Conservation (phyloP, 2,797 vertebrate species). For the Bovichtus variegatus region DNA sequence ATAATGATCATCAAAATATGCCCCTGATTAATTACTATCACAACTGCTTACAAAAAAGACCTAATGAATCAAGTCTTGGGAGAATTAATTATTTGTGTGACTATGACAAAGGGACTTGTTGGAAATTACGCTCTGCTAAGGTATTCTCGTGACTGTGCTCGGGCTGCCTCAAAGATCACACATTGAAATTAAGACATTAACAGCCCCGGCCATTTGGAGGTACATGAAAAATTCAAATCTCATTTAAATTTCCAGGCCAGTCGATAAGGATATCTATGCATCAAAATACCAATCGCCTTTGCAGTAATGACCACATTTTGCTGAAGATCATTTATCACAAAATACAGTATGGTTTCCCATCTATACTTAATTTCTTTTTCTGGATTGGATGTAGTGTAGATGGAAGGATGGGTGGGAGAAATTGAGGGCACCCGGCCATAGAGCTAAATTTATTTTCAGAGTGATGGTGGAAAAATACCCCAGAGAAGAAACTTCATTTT, state of each 20-base stretch:
- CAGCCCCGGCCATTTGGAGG: slow-evolving; percentile 72
- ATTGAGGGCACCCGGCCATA: slow-evolving; percentile 46
- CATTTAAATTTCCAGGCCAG: slow-evolving; percentile 78
- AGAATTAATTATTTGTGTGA: slow-evolving; percentile 65
- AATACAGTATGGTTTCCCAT: slow-evolving; percentile 60
- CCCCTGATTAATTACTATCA: slow-evolving; percentile 54
- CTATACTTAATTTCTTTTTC: slow-evolving; percentile 51
- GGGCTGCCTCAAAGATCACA: slow-evolving; percentile 62
- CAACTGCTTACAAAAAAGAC: slow-evolving; percentile 33
- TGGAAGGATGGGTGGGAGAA: slow-evolving; percentile 50
- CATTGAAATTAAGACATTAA: slow-evolving; percentile 71
- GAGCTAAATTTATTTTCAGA: slow-evolving; percentile 57
- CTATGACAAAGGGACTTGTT: slow-evolving; percentile 48
- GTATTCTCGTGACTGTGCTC: slow-evolving; percentile 56
- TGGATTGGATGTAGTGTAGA: slow-evolving; percentile 38
- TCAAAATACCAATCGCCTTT: slow-evolving; percentile 74
- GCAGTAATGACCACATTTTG: slow-evolving; percentile 73
- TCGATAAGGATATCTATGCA: slow-evolving; percentile 75
- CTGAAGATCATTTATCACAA: slow-evolving; percentile 70
- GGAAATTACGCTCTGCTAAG: slow-evolving; percentile 53
- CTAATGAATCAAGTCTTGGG: slow-evolving; percentile 51
- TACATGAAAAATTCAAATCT: slow-evolving; percentile 84
- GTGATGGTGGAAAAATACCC: slow-evolving; percentile 39
- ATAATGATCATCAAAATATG: slow-evolving; percentile 52
- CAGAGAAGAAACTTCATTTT: slow-evolving; percentile 37